Percentiles rank a stretch among this genome's conserved stretches.
phyloP scores from a whole-genome alignment of 2,888 invertebrate species.

The Conops quadrifasciatus region DNA sequence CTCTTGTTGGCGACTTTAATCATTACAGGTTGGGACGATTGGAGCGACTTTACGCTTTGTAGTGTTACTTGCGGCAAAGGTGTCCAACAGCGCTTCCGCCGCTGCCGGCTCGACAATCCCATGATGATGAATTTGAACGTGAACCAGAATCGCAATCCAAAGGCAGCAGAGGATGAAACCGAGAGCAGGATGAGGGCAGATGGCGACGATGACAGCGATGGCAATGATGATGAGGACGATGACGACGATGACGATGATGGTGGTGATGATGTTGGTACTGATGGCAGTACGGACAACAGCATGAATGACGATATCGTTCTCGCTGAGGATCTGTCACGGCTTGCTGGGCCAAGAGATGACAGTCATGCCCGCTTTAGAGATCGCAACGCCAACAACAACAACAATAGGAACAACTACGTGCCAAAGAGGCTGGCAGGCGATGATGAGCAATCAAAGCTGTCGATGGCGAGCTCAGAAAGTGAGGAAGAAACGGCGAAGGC shows the following conservation, averaged over 20 bases:
- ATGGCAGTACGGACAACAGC: too few species aligned
- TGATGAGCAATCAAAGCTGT: not conserved
- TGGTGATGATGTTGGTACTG: too few species aligned
- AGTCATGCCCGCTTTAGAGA: constrained; percentile 19
- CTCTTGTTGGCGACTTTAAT: not conserved
- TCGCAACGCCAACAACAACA: constrained; percentile 29
- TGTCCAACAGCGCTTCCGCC: constrained; percentile 64
- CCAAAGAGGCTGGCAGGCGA: not conserved
- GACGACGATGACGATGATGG: constrained; percentile 30
- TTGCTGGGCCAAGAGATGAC: constrained; percentile 25
- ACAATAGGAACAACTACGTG: constrained; percentile 19
- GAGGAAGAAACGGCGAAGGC: constrained; percentile 5
- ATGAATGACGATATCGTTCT: constrained; percentile 22
- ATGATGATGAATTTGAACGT: constrained; percentile 60
- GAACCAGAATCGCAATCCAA: constrained; percentile 56
- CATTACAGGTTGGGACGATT: constrained; percentile 63
- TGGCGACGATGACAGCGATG: constrained; percentile 39
- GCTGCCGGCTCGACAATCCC: constrained; percentile 63
- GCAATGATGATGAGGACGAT: constrained; percentile 23
- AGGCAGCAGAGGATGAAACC: constrained; percentile 48
- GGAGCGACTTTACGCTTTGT: constrained; percentile 65
- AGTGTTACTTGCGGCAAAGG: constrained; percentile 65
- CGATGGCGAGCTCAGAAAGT: constrained; percentile 2
- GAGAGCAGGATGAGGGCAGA: constrained; percentile 47
- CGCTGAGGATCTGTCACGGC: not conserved